phyloP scores from a whole-genome alignment of 1,140 invertebrate genomes.

The Arion vulgaris region DNA sequence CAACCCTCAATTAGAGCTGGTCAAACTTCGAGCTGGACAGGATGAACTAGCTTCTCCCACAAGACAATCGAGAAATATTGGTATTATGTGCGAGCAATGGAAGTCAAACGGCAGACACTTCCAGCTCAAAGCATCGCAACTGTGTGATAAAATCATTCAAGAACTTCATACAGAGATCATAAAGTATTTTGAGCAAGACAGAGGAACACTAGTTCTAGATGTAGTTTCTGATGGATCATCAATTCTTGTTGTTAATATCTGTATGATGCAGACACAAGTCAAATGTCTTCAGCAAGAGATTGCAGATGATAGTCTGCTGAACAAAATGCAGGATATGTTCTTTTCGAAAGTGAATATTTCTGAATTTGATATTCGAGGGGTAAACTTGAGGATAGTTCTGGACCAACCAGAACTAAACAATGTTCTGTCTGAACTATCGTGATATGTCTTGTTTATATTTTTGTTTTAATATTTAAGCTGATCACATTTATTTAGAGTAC shows the following conservation, averaged over 20 bases:
- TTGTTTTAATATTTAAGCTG: no score
- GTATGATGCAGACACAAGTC: conserved; percentile 54
- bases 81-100: conserved; percentile 55
- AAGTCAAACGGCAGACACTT: conserved; percentile 48
- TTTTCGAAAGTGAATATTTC: conserved; percentile 33
- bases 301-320: conserved; percentile 47
- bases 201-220: conserved; percentile 57
- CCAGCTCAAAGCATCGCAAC: conserved; percentile 45
- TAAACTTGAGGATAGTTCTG: conserved; percentile 18
- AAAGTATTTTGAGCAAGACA: conserved; percentile 65
- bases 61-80: not conserved
- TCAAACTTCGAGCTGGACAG: conserved; percentile 43
- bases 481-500: no score
- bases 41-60: conserved; percentile 32
- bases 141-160: conserved; percentile 51
- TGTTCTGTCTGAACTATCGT: conserved; percentile 35
- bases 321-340: conserved; percentile 51
- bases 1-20: conserved; percentile 43
- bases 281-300: conserved; percentile 49
- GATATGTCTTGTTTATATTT: not conserved
- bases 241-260: conserved; percentile 58
- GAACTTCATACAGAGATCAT: conserved; percentile 51
- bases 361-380: conserved; percentile 29
- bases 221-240: conserved; percentile 44
- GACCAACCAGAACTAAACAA: conserved; percentile 16